These are phyloP conservation scores for Platysteira castanea DNA, from an alignment of 2,113 vertebrate species.

Conservation along the genomic window DNA sequence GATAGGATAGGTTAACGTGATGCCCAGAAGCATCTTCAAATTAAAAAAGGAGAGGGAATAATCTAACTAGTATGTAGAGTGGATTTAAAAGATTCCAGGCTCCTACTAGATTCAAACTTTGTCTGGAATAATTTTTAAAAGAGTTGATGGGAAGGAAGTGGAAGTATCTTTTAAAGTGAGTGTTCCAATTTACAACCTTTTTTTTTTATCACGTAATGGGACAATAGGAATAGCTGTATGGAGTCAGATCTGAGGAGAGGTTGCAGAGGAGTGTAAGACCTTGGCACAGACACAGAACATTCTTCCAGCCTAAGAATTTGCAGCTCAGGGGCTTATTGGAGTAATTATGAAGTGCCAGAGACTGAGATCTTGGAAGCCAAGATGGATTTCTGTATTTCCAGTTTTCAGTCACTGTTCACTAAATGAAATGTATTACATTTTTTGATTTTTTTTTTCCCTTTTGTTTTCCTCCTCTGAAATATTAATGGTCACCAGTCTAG, in stretches of 20 bases:
- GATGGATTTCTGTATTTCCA: background rate
- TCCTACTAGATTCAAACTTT: background rate
- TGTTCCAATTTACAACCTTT: background rate
- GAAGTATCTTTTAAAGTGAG: background rate
- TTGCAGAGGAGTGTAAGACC: background rate
- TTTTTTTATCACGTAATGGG: background rate
- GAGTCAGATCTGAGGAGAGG: background rate
- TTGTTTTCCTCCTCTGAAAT: background rate
- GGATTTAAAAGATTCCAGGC: background rate
- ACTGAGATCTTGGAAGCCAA: background rate
- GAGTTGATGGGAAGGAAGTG: background rate
- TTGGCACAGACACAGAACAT: background rate
- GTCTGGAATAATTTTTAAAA: background rate
- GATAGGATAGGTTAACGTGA: background rate
- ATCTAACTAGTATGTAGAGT: background rate
- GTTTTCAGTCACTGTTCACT: background rate
- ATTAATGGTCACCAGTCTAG: no score
- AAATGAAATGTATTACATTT: accelerated
- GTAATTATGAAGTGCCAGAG: background rate
- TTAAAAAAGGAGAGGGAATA: background rate
- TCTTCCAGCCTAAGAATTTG: background rate
- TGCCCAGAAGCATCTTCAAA: background rate
- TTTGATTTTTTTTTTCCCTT: no score
- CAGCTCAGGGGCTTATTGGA: background rate
- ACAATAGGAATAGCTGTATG: background rate